These are phyloP conservation scores for Trematocara nigrifrons DNA, from an alignment of 2,113 vertebrate genomes.

Conservation along the genomic window DNA sequence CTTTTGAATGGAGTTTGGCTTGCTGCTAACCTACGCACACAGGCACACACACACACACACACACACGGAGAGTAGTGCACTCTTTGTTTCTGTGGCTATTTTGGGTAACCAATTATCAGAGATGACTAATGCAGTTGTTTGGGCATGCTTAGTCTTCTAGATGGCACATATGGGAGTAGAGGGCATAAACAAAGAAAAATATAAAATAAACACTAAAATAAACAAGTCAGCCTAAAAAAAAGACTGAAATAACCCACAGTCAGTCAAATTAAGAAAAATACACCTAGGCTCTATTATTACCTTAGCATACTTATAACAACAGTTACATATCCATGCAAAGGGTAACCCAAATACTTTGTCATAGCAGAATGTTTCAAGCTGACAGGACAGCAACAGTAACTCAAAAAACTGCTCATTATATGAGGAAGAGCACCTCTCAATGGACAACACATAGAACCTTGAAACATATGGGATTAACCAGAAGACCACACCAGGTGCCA, in stretches of 20 bases:
- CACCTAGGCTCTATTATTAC: background rate
- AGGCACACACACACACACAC: background rate
- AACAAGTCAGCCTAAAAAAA: background rate
- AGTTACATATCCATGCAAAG: background rate
- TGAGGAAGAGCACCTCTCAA: background rate
- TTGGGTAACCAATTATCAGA: background rate
- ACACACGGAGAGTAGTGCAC: background rate
- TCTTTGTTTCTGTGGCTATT: background rate
- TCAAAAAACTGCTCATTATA: background rate
- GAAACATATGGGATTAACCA: background rate
- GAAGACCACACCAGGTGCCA: background rate
- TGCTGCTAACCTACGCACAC: background rate
- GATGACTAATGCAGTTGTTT: conserved; percentile 24
- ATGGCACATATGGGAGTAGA: background rate
- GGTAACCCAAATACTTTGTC: background rate
- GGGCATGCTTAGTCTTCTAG: background rate
- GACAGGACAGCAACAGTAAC: background rate
- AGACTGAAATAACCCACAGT: background rate
- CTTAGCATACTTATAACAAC: background rate
- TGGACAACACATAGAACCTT: background rate
- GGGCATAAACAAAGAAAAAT: background rate
- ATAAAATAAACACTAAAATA: background rate
- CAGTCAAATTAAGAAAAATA: background rate
- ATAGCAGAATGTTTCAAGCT: background rate
- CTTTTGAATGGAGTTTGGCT: background rate